These are phyloP conservation scores for Alexandromys fortis DNA, from an alignment of 2,113 vertebrate genomes.

Conservation along the genomic window DNA sequence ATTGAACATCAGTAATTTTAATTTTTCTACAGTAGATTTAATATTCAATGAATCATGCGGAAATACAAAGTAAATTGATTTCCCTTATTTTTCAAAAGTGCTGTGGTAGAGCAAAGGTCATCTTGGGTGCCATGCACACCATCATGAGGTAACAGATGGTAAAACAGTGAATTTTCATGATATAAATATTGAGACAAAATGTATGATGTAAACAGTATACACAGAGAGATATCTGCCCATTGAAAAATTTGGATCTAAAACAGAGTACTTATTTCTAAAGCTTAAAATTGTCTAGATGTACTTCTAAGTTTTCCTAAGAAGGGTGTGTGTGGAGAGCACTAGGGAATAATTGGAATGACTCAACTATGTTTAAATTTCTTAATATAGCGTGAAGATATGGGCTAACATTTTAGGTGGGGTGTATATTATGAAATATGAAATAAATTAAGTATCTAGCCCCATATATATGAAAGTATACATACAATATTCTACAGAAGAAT, in stretches of 20 bases:
- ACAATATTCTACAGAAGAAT: background rate
- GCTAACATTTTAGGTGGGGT: background rate
- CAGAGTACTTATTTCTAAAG: background rate
- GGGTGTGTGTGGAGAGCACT: background rate
- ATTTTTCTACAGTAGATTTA: background rate
- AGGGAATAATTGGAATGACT: background rate
- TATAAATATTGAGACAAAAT: constrained; percentile 25
- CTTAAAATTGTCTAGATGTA: constrained; percentile 27
- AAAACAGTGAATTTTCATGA: background rate
- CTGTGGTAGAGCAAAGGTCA: background rate
- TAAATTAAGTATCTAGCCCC: background rate
- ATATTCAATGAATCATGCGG: background rate
- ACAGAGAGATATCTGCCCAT: background rate
- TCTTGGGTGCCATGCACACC: background rate
- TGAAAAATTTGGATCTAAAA: background rate
- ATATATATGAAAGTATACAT: background rate
- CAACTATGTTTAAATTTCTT: background rate
- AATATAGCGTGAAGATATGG: background rate
- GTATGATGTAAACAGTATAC: background rate
- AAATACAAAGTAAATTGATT: background rate
- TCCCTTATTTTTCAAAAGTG: background rate
- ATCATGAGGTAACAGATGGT: background rate
- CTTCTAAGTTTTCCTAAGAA: background rate
- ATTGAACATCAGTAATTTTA: background rate
- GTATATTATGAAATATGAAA: background rate